Percentiles rank a stretch among this genome's conserved stretches.
Conservation (phyloP, 2,797 vertebrate genomes). For the Microctenopoma lineatum region DNA sequence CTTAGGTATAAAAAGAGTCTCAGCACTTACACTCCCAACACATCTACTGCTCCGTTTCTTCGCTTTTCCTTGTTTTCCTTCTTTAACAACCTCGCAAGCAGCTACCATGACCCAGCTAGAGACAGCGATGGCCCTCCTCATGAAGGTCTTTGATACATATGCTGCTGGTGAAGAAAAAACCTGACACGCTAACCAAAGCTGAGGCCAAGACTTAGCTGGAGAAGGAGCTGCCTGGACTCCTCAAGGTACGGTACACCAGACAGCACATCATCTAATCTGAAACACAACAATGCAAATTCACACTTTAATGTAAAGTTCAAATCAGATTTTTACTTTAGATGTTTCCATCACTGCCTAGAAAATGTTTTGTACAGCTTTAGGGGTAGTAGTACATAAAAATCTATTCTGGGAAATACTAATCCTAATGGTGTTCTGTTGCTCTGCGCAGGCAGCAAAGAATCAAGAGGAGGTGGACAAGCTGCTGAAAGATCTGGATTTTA, state of each 20-base stretch:
- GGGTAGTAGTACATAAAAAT: too few species aligned
- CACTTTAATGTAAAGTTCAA: too few species aligned
- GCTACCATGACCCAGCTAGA: slow-evolving; percentile 75
- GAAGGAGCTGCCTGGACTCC: slow-evolving; percentile 79
- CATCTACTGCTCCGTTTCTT: not conserved
- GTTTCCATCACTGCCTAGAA: too few species aligned
- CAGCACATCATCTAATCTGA: not conserved
- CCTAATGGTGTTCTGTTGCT: not conserved
- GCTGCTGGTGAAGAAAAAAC: slow-evolving; percentile 40
- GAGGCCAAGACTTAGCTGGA: slow-evolving; percentile 79
- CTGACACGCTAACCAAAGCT: slow-evolving; percentile 69
- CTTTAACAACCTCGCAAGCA: not conserved
- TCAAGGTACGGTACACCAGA: slow-evolving; percentile 68
- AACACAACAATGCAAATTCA: too few species aligned
- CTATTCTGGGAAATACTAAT: not conserved
- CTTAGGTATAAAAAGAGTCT: slow-evolving; percentile 40
- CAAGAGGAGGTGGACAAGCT: slow-evolving; percentile 60
- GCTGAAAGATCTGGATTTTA: slow-evolving; percentile 78
- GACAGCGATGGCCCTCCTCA: slow-evolving; percentile 70
- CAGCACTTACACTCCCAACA: not conserved
- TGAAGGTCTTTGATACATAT: slow-evolving; percentile 78
- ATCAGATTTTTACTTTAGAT: too few species aligned
- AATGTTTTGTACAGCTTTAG: too few species aligned
- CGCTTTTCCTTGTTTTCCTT: not conserved
- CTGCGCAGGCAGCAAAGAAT: slow-evolving; percentile 67